These are phyloP conservation scores for Chaetogeoica ovagalla DNA, from an alignment of 2,888 invertebrate genomes.

Conservation along the genomic window DNA sequence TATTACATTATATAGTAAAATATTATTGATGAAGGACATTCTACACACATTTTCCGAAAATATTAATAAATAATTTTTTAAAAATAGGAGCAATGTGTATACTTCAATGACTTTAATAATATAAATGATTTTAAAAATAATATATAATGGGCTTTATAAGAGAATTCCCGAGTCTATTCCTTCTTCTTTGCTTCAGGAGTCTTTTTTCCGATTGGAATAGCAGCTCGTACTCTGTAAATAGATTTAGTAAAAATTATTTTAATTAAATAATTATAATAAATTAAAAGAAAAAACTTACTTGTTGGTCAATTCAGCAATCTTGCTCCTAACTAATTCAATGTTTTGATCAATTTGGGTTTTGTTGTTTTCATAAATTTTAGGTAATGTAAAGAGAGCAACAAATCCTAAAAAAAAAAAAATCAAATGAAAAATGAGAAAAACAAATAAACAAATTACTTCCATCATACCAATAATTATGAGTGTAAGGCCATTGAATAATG, in stretches of 20 bases:
- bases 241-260: slow-evolving; percentile 51
- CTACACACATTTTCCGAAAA: slow-evolving; percentile 27
- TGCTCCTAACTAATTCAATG: slow-evolving; percentile 81
- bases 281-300: slow-evolving; percentile 69
- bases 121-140: slow-evolving; percentile 36
- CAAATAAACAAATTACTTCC: neutral
- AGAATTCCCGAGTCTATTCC: slow-evolving; percentile 31
- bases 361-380: slow-evolving; percentile 94
- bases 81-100: slow-evolving; percentile 18
- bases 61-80: slow-evolving; percentile 25
- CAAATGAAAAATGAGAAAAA: neutral
- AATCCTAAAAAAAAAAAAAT: slow-evolving; percentile 68
- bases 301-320: slow-evolving; percentile 84
- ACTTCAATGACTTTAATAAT: slow-evolving; percentile 25
- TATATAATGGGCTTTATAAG: slow-evolving; percentile 9
- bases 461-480: slow-evolving; percentile 88
- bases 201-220: slow-evolving; percentile 87
- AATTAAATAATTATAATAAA: slow-evolving; percentile 7
- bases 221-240: slow-evolving; percentile 77
- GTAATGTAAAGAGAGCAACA: slow-evolving; percentile 90
- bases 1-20: slow-evolving; percentile 33
- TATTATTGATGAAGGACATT: slow-evolving; percentile 35
- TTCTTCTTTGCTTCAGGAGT: slow-evolving; percentile 75
- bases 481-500: slow-evolving; percentile 99
- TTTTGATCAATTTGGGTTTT: slow-evolving; percentile 91